Evolutionary conservation across 2,113 vertebrate species (phyloP), one percentile per base, ranked within the genome.

Genomic region (Holacanthus passer): DNA sequence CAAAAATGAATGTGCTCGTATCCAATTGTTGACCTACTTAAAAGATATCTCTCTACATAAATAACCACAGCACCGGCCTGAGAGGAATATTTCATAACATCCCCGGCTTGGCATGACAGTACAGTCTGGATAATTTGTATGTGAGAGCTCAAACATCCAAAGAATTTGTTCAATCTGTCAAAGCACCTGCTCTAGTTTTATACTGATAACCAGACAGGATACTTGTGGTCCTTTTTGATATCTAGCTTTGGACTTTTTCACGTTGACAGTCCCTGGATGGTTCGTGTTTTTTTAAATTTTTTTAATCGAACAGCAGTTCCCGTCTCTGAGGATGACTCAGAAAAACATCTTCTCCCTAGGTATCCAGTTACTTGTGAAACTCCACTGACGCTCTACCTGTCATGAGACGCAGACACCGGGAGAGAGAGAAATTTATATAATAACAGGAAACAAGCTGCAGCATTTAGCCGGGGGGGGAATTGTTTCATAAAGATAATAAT

Each of bases 11-110:
- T 62, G 73, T 1, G 3, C 68, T 65, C 48, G 1, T 39, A 73
- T 86, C 70, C 47, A 47, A 43, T 86, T 81, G 83, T 81, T 87
- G 88, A 89, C 88, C 88, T 79, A 87, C 83, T 92, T 84, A 76
- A 89, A 82, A 74, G 43, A 78, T 73, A 24, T 66, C 39, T 68
- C 77, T 73, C 74, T 62, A 43, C 71, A 81, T 84, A 90, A 92
- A 89, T 83, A 90, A 86, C 83, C 24, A 31, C 66, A 35, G 71
- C 67, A 5, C 63, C 22, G 43, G 60, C 62, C 58, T n/a, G 59
- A 71, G 65, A 79, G 79, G 55, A 73, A 43, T 43, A 45, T 81
- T 81, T 87, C 74, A 62, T 70, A 83, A 83, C 60, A 31, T 77
- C 52, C 47, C 79, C n/a, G 39, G 69, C 58, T 78, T 65, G 64